A percentile compares a stretch with the other conserved stretches of the same genome.
phyloP scores from a whole-genome alignment of 2,797 vertebrate species.

The Limosa lapponica region DNA sequence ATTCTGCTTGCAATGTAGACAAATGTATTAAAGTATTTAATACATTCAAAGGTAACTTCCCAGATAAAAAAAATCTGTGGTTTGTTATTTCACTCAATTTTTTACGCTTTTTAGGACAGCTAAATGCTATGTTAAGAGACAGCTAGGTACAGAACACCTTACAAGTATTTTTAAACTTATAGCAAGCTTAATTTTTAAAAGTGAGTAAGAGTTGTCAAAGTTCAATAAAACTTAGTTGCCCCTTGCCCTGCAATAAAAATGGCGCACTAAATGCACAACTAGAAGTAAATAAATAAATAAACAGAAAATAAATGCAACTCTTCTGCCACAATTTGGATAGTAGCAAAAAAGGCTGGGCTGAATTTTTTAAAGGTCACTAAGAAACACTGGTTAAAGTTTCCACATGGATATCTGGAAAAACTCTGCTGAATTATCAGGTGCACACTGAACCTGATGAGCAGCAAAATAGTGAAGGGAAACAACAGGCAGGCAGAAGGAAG shows the following conservation, averaged over 20 bases:
- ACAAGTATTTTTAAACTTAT: neutral
- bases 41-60: conserved; percentile 14
- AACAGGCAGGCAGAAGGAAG: neutral
- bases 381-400: neutral
- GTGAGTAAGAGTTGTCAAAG: neutral
- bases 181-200: neutral
- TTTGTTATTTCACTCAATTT: conserved; percentile 7
- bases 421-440: neutral
- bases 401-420: neutral
- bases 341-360: neutral
- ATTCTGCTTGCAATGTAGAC: neutral
- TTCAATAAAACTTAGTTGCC: neutral
- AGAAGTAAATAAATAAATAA: neutral
- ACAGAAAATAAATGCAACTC: neutral
- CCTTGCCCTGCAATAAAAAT: neutral
- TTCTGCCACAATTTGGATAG: neutral
- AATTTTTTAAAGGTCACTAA: neutral
- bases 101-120: neutral
- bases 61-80: neutral
- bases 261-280: neutral
- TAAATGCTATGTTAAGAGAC: neutral
- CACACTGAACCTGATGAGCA: neutral
- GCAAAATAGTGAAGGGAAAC: neutral
- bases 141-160: neutral
- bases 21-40: neutral